A percentile compares a stretch with the other conserved stretches of the same genome.
These are phyloP conservation scores for Cotesia vestalis DNA, from an alignment of 1,140 invertebrate genomes.

Conservation along the genomic window DNA sequence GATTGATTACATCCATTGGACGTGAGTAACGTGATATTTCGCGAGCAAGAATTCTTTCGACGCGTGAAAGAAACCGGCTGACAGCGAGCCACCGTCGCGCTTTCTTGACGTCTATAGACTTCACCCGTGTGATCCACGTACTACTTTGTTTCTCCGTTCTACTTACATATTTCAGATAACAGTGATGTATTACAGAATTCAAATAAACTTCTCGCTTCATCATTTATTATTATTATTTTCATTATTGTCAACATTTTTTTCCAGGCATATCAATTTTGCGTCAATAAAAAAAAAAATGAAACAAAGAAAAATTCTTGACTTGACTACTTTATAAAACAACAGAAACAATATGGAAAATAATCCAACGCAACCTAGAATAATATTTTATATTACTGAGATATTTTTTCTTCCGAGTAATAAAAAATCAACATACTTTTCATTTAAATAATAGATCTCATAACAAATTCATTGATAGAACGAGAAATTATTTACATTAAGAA, in stretches of 20 bases:
- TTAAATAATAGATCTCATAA: no score
- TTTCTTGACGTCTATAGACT: constrained; percentile 40
- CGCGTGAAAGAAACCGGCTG: constrained; percentile 24
- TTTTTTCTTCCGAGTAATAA: no score
- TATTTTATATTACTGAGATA: no score
- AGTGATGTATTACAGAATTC: constrained; percentile 12
- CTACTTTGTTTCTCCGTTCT: constrained; percentile 34
- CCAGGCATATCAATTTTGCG: neutral
- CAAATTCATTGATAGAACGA: no score
- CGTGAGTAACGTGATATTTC: constrained; percentile 55
- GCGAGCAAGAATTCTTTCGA: constrained; percentile 34
- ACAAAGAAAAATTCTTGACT: no score
- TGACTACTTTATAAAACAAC: no score
- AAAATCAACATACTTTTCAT: no score
- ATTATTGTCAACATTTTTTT: neutral
- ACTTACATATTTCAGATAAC: constrained; percentile 18
- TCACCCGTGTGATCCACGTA: constrained; percentile 24
- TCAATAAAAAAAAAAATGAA: no score
- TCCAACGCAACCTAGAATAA: no score
- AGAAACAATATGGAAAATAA: no score
- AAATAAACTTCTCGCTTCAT: constrained; percentile 8
- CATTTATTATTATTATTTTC: neutral
- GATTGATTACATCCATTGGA: constrained; percentile 38
- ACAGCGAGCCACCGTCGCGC: constrained; percentile 34
- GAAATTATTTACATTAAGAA: no score